Base-by-base conservation (phyloP, 1,140 invertebrate species). In the Drosophila eugracilis region DNA sequence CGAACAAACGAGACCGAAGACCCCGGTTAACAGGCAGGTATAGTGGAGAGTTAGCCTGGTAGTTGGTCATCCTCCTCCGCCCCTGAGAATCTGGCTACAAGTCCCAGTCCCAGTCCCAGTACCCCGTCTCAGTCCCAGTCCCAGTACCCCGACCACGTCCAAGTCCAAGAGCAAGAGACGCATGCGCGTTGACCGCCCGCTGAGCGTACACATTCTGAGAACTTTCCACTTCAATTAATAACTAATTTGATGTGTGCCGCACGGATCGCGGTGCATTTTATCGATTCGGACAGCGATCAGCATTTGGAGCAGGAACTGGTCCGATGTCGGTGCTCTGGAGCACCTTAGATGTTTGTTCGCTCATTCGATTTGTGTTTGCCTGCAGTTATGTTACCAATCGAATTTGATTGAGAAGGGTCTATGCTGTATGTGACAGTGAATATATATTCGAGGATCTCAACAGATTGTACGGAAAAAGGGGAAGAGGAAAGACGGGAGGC, bases 141-240 rank as follows among this genome's bases (percentile, higher is more conserved):
- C 30, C 3, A 21, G 3, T 45, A n/a, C n/a, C n/a, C 39, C 26
- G 24, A 41, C 15, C n/a, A n/a, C n/a, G n/a, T 26, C 57, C 19
- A 15, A 52, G 37, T 45, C 55, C 45, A 36, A 63, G 42, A 70
- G 63, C 32, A 53, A 60, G 39, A 30, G 58, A 86, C 81, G 81
- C 83, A 86, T 88, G 83, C 81, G 83, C 83, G 83, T 88, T 86
- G 81, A 66, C 81, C 80, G 83, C 81, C 81, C 81, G 81, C 81
- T 80, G 81, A 59, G 81, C 62, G 78, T 75, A 81, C 83, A 86
- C 78, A 86, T 86, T 86, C 81, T 86, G 81, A 86, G 81, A 86
- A 86, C 81, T 86, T 86, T 86, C 81, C 81, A 86, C 81, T 81
- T 86, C 83, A 86, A 86, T 86, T 86, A 86, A 86, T 86, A 86